Base-by-base conservation (phyloP, 2,888 invertebrate genomes). In the Bombylius major region DNA sequence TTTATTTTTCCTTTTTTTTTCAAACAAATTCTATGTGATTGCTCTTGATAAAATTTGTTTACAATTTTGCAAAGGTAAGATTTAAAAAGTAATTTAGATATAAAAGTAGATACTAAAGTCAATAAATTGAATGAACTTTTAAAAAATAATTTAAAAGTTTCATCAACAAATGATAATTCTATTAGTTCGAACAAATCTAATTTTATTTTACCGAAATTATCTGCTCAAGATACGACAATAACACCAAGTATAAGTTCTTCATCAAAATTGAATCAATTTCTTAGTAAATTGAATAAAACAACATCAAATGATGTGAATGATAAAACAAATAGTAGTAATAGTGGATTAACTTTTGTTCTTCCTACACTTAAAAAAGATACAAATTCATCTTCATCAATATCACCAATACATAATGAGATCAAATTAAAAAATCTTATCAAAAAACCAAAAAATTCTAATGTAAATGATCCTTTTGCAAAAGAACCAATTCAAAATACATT, bases 61-160 rank as follows among this genome's bases (percentile, higher is more conserved):
- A 46, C 47, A 57, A 58, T 53, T 55, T 56, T 60, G 50, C 34
- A 55, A 50, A 59, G 59, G 59, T 59, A 59, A 59, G 59, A 59
- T 57, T 52, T 55, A 39, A 55, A 60, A 55, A 36, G 44, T n/a
- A 57, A 56, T 47, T 32, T 42, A 13, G 50, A 50, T 14, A 34
- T 39, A 45, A 34, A 36, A 34, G 39, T 23, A 49, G 31, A 47
- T 39, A 51, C 32, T 32, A 52, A 49, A 44, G 51, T 31, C 14
- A 51, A 42, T 32, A 56, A 51, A 46, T 45, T 59, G 44, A 51
- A 55, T 48, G 57, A 55, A 39, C 49, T 51, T 23, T 51, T 57
- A 8, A 55, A 57, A 34, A 50, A 48, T 34, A 57, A 46, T 39
- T 49, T 57, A 13, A 42, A 59, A 59, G 55, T 39, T 44, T 47